Evolutionary conservation across 2,888 invertebrate species (phyloP).

Genomic region (Hoplodrina blanda): DNA sequence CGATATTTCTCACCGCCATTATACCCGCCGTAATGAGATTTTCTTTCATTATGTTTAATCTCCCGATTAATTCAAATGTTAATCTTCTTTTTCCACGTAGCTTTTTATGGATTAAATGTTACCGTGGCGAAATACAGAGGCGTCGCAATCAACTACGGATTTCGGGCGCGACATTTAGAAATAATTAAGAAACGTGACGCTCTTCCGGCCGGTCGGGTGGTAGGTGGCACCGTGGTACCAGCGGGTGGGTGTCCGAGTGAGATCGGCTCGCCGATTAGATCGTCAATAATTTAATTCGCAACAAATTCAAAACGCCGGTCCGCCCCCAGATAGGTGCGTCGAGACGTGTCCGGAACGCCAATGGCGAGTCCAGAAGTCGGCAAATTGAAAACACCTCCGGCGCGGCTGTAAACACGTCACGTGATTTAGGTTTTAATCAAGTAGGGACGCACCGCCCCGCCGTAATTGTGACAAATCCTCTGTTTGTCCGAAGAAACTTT

Average conservation of each 20-base stretch:
- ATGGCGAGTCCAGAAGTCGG: constrained; percentile 86
- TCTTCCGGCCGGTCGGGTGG: constrained; percentile 64
- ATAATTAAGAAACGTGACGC: constrained; percentile 89
- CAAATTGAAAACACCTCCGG: constrained; percentile 91
- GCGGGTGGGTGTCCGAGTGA: constrained; percentile 61
- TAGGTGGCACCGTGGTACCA: constrained; percentile 56
- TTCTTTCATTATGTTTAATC: constrained; percentile 91
- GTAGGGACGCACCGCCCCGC: constrained; percentile 88
- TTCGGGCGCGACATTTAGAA: constrained; percentile 82
- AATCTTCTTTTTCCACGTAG: constrained; percentile 87
- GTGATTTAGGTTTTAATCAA: constrained; percentile 91
- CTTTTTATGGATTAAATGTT: constrained; percentile 84
- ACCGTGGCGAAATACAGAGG: constrained; percentile 80
- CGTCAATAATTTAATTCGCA: constrained; percentile 90
- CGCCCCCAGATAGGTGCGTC: constrained; percentile 87
- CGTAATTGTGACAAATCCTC: constrained; percentile 91
- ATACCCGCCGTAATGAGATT: constrained; percentile 90
- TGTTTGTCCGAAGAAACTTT: constrained; percentile 91
- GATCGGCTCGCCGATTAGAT: constrained; percentile 85
- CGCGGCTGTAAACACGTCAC: constrained; percentile 90
- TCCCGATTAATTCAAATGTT: constrained; percentile 91
- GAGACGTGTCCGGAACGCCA: constrained; percentile 89
- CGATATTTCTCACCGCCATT: constrained; percentile 89
- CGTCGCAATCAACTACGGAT: constrained; percentile 78
- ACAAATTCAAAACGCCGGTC: constrained; percentile 88